phyloP scores from a whole-genome alignment of 2,888 invertebrate genomes.

The Diaperis boleti region DNA sequence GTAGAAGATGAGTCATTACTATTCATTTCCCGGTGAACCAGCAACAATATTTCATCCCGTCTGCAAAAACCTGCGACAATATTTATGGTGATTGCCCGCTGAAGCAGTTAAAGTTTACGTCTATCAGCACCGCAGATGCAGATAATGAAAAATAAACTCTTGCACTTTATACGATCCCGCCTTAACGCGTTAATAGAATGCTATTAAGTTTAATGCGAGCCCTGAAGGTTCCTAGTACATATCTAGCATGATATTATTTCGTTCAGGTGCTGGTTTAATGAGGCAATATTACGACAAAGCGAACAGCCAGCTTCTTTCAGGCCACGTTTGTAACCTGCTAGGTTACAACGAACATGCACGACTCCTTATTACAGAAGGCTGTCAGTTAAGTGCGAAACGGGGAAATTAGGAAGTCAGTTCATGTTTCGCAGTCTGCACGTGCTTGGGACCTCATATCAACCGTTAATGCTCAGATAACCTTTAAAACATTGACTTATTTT shows the following conservation, averaged over 20 bases:
- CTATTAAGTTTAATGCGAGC: constrained; percentile 25
- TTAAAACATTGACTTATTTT: constrained; percentile 45
- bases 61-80: no score
- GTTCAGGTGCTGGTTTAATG: constrained; percentile 30
- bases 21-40: no score
- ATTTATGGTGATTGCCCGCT: no score
- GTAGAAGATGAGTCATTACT: no score
- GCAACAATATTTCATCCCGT: no score
- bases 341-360: constrained; percentile 35
- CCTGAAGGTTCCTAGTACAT: constrained; percentile 16
- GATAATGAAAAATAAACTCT: no score
- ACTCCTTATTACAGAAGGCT: constrained; percentile 48
- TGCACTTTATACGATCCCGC: no score
- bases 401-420: constrained; percentile 51
- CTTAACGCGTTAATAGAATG: constrained; percentile 16
- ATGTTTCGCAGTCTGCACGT: constrained; percentile 48
- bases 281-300: constrained; percentile 13
- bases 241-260: constrained; percentile 28
- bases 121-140: no score
- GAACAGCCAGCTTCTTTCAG: constrained; percentile 26
- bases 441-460: constrained; percentile 41
- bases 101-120: no score
- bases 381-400: constrained; percentile 49
- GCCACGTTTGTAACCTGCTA: constrained; percentile 35
- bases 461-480: constrained; percentile 40